A percentile compares a stretch with the other conserved stretches of the same genome.
Evolutionary conservation across 2,113 vertebrate genomes (phyloP).

Genomic region (Trogon melanurus): DNA sequence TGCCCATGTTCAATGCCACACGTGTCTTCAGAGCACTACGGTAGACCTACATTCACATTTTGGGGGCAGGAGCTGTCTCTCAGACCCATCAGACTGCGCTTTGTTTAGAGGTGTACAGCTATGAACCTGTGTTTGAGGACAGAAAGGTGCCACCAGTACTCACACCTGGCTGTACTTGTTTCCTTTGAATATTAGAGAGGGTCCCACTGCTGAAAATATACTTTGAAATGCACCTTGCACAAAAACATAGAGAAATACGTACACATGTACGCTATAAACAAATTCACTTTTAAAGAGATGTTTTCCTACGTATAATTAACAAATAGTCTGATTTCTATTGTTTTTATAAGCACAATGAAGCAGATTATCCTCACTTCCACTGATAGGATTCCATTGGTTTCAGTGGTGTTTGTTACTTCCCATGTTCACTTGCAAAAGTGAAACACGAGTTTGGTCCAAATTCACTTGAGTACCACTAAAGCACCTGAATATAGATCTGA

Average conservation of each 20-base stretch:
- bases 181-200: background rate
- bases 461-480: background rate
- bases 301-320: background rate
- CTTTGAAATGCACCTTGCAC: background rate
- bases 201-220: background rate
- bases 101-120: background rate
- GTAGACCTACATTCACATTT: background rate
- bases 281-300: background rate
- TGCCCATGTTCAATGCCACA: background rate
- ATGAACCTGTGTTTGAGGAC: background rate
- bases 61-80: background rate
- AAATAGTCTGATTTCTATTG: background rate
- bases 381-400: background rate
- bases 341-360: background rate
- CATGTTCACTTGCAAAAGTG: background rate
- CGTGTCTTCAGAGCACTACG: accelerated
- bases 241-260: background rate
- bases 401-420: background rate
- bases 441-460: background rate
- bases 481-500: background rate
- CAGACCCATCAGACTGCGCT: background rate
- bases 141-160: background rate
- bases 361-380: background rate
- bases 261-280: background rate
- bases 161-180: background rate